Percentiles rank a stretch among this genome's conserved stretches.
These are phyloP conservation scores for Ceratotherium simum DNA, from an alignment of 2,113 vertebrate genomes.

Conservation along the genomic window DNA sequence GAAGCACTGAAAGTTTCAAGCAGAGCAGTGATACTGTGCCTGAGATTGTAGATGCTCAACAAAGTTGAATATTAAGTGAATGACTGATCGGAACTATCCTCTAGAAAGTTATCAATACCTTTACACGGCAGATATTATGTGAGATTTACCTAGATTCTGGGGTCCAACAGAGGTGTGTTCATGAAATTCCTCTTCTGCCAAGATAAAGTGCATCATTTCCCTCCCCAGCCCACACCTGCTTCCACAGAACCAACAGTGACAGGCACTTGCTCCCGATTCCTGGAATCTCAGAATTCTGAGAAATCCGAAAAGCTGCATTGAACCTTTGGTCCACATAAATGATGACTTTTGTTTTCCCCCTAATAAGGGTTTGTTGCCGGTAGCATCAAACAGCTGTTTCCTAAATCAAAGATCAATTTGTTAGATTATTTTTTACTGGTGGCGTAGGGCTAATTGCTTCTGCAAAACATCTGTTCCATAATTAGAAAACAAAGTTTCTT, in stretches of 20 bases:
- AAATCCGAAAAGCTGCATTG: background rate
- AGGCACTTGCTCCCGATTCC: background rate
- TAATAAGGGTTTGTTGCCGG: background rate
- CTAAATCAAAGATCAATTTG: slow-evolving; percentile 71
- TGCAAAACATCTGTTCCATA: slow-evolving; percentile 71
- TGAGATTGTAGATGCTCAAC: background rate
- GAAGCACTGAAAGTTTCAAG: background rate
- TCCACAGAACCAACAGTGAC: background rate
- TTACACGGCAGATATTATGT: fast-evolving
- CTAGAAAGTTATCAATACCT: background rate
- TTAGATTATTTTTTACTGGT: slow-evolving; percentile 77
- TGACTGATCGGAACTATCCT: background rate
- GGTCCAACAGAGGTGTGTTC: background rate
- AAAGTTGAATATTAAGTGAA: background rate
- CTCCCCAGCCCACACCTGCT: background rate
- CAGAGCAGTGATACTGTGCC: background rate
- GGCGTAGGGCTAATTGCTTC: slow-evolving; percentile 67
- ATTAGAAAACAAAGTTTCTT: slow-evolving; percentile 77
- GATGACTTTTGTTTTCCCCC: background rate
- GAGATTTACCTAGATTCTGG: background rate
- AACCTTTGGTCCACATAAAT: background rate
- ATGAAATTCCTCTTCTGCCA: background rate
- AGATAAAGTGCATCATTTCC: background rate
- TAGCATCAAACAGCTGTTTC: slow-evolving; percentile 28
- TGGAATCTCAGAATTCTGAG: slow-evolving; percentile 16